These are phyloP conservation scores for Bos taurus DNA, from an alignment of 2,113 vertebrate genomes.

Conservation along the genomic window ARS-UCD2.0 NC_037344.1:57325001-57325500, in stretches of 20 bases:
- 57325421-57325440: neutral
- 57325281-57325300: neutral
- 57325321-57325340: neutral
- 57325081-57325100: neutral
- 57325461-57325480: neutral
- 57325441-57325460: neutral
- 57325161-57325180: accelerated
- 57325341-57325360: neutral
- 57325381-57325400: accelerated
- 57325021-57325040: neutral
- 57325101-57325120: neutral
- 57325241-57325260: neutral
- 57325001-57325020: neutral
- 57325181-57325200: neutral
- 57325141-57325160: neutral
- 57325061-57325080: neutral
- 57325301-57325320: neutral
- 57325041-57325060: neutral
- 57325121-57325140: neutral
- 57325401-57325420: neutral
- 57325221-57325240: neutral
- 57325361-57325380: neutral
- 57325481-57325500: neutral
- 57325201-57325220: neutral
- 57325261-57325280: neutral